A percentile compares a stretch with the other conserved stretches of the same genome.
Conservation (phyloP, 2,888 invertebrate species). For the Nebria brevicollis region DNA sequence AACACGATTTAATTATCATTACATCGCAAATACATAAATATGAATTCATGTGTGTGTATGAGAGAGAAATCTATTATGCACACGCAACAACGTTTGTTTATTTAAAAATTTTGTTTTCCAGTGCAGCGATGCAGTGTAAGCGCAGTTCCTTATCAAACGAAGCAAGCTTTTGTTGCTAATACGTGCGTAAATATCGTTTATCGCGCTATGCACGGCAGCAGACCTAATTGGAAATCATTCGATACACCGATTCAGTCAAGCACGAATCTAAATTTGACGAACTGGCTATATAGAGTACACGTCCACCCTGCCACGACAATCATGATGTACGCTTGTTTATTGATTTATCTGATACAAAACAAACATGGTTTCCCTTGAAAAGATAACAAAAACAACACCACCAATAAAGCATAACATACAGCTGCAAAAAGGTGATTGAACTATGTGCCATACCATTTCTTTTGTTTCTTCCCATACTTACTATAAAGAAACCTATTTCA, state of each 20-base stretch:
- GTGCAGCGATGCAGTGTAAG: not conserved
- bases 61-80: too few species aligned
- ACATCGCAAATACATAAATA: too few species aligned
- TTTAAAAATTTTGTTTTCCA: not conserved
- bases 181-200: constrained; percentile 19
- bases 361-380: constrained; percentile 18
- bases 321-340: not conserved
- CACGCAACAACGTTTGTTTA: not conserved
- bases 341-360: constrained; percentile 21
- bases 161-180: constrained; percentile 20
- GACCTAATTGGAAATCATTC: constrained; percentile 14
- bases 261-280: constrained; percentile 16
- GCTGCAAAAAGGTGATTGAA: not conserved
- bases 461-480: not conserved
- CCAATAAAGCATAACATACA: not conserved
- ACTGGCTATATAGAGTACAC: not conserved
- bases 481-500: not conserved
- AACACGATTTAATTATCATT: too few species aligned
- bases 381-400: constrained; percentile 2
- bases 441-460: not conserved
- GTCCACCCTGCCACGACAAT: not conserved
- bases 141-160: not conserved
- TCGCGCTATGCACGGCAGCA: not conserved
- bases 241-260: constrained; percentile 4
- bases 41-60: too few species aligned